phyloP scores from a whole-genome alignment of 92 coral and sea anemone species.

The Siderastrea radians region DNA sequence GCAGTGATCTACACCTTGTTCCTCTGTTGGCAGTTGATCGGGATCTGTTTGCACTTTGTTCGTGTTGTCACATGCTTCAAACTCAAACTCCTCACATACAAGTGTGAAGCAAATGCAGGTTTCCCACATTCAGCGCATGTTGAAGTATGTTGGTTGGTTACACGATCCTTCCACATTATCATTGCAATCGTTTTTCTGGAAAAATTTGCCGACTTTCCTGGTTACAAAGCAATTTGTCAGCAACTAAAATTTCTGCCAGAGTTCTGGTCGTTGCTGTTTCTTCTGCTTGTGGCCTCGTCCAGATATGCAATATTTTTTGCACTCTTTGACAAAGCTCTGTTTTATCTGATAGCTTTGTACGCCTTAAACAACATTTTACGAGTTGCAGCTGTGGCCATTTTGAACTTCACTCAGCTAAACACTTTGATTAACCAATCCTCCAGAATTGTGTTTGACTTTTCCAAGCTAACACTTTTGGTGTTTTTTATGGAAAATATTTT shows the following conservation, averaged over 20 bases:
- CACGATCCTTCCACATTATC: background rate
- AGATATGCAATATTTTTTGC: background rate
- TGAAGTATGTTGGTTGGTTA: constrained; percentile 2
- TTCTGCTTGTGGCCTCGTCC: background rate
- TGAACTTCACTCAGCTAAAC: background rate
- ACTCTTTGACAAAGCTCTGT: background rate
- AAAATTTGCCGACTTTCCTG: background rate
- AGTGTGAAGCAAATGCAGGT: background rate
- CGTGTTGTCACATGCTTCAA: constrained; percentile 2
- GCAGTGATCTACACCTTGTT: background rate
- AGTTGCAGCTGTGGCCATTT: background rate
- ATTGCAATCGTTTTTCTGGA: background rate
- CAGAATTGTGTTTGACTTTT: background rate
- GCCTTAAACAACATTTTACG: background rate
- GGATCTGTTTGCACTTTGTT: background rate
- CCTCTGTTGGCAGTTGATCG: constrained; percentile 10
- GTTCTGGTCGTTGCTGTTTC: constrained; percentile 5
- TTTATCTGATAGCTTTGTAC: background rate
- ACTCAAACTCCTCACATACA: background rate
- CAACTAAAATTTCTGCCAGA: background rate
- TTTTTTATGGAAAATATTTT: background rate
- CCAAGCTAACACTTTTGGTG: background rate
- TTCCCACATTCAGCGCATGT: background rate
- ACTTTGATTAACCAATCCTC: background rate
- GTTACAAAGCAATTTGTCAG: constrained; percentile 1